Percentiles rank a stretch among this genome's conserved stretches.
phyloP scores from a whole-genome alignment of 2,113 vertebrate species.

The Rhynchomys soricoides region DNA sequence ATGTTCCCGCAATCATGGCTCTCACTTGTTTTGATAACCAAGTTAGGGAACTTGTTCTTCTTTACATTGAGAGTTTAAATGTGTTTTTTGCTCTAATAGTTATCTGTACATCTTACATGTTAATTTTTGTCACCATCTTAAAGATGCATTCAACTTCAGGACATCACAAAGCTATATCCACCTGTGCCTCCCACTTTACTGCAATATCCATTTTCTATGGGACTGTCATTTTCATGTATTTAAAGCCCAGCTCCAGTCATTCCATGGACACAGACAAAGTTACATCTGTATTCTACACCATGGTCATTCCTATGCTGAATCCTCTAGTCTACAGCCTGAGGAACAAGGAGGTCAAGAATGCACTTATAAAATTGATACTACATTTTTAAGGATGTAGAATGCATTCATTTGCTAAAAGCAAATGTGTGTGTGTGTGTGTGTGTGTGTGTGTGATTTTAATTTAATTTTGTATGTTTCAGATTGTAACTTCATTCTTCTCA shows the following conservation, averaged over 20 bases:
- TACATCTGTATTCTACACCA: background rate
- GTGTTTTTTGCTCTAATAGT: background rate
- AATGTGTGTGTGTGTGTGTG: no score
- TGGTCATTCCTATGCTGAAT: conserved; percentile 31
- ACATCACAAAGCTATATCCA: background rate
- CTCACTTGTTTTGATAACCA: background rate
- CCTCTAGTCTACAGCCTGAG: conserved; percentile 24
- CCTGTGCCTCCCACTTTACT: conserved; percentile 5
- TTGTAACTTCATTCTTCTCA: background rate
- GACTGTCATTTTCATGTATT: background rate
- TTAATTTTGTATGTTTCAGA: background rate
- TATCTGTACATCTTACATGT: background rate
- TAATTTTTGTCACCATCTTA: background rate
- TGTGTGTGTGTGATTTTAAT: no score
- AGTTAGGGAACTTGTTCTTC: background rate
- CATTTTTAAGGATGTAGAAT: background rate
- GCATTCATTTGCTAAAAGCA: background rate
- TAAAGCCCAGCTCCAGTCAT: background rate
- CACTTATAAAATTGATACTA: background rate
- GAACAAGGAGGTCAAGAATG: background rate
- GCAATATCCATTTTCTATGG: conserved; percentile 17
- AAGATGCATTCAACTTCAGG: background rate
- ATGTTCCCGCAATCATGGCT: background rate
- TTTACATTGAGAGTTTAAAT: background rate
- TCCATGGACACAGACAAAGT: conserved; percentile 24